Evolutionary conservation across 2,797 vertebrate genomes (phyloP).

Genomic region (Sebastes oblongus): DNA sequence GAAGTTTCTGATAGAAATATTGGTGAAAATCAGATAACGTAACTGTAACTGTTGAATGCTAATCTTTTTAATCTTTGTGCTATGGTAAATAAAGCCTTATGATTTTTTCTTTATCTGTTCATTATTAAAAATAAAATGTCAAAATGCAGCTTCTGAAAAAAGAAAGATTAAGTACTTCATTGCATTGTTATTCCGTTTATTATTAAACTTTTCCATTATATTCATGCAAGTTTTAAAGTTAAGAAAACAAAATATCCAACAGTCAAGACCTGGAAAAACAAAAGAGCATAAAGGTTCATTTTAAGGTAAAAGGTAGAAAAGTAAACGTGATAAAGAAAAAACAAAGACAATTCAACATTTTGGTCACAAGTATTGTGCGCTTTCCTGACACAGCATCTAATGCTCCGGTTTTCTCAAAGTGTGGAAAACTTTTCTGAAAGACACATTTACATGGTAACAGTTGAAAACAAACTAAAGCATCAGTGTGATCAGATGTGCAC

Average conservation of each 20-base stretch:
- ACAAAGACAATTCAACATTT: constrained; percentile 8
- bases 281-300: background rate
- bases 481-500: background rate
- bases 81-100: background rate
- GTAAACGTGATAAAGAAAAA: background rate
- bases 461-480: background rate
- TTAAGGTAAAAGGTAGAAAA: constrained; percentile 8
- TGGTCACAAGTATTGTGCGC: constrained; percentile 46
- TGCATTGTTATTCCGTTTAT: constrained; percentile 32
- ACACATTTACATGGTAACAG: background rate
- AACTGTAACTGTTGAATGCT: no score
- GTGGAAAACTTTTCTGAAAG: background rate
- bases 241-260: background rate
- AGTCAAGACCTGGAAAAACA: background rate
- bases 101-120: background rate
- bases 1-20: background rate
- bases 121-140: constrained; percentile 24
- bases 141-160: background rate
- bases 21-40: background rate
- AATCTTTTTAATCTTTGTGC: background rate
- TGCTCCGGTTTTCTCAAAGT: background rate
- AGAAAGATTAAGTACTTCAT: background rate
- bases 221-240: constrained; percentile 3
- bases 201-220: background rate
- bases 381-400: constrained; percentile 1